Evolutionary conservation across 2,113 vertebrate species (phyloP), one percentile per base, ranked within the genome.

Genomic region (Mastomys natalensis): DNA sequence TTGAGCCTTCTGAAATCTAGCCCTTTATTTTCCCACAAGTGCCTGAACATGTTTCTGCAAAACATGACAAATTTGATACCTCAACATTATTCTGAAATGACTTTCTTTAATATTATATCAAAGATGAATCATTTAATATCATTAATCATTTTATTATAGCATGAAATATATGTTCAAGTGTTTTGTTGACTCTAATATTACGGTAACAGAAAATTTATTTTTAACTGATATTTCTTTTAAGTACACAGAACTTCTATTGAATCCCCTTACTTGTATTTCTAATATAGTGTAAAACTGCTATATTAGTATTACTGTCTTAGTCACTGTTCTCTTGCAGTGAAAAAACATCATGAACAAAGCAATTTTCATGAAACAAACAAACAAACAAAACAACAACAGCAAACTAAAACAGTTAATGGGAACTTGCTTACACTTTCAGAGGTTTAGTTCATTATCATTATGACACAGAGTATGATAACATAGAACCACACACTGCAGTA

Each of bases 401-500:
- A 68, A 7, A 1, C 13, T 37, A 7, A 29, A 31, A 1, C 12
- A 60, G 7, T 43, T 64, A 45, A 2, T 29, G 40, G 8, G 40
- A 0, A 2, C 40, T 31, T 19, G 15, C 15, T 64, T 64, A 85
- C 8, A 43, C 0, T 62, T 85, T 62, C 4, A 31, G 4, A 45
- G 58, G 4, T 85, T 64, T 31, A 64, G 58, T 17, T 29, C 15
- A 45, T 21, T 85, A 19, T 31, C 58, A 81, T 43, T 26, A 45
- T 45, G 37, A 2, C 4, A 64, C 16, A 29, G 24, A 64, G 9
- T 26, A 85, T 62, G 15, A 1, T 9, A 2, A 11, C 81, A 85
- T 31, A 15, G 4, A 31, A 24, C 7, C 81, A 84, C 5, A 6
- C 58, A 29, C 1, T 6, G 1, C 0, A 6, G 12, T 29, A 64